A percentile compares a stretch with the other conserved stretches of the same genome.
Conservation (phyloP, 2,113 vertebrate species). For the Coreoperca whiteheadi region DNA sequence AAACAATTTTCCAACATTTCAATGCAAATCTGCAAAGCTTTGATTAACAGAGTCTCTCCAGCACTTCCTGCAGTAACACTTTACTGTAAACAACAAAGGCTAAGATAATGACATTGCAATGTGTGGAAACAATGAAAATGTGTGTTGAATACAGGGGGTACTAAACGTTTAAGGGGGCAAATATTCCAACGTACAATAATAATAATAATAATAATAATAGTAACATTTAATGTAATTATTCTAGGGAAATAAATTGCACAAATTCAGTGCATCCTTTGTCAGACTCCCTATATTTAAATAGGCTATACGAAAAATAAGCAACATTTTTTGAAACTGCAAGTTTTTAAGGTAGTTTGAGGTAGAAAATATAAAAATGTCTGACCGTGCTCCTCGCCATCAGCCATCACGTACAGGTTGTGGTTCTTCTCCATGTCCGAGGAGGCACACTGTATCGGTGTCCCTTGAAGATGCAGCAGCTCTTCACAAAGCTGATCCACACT, state of each 20-base stretch:
- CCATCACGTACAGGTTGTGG: conserved; percentile 59
- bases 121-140: not conserved
- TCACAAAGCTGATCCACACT: conserved; percentile 60
- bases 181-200: not conserved
- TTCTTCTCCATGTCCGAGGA: conserved; percentile 55
- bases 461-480: conserved; percentile 63
- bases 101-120: not conserved
- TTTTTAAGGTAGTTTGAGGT: not conserved
- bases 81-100: not conserved
- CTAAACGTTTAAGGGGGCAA: not conserved
- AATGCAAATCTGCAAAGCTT: not conserved
- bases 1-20: conserved; percentile 8
- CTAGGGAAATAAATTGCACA: not conserved
- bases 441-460: conserved; percentile 60
- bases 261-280: not conserved
- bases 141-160: not conserved
- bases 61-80: not conserved
- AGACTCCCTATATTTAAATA: not conserved
- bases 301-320: not conserved
- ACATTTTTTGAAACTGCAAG: not conserved
- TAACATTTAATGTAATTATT: not conserved
- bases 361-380: conserved; percentile 43
- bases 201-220: not conserved
- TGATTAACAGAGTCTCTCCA: not conserved
- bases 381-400: conserved; percentile 62